Evolutionary conservation across 2,888 invertebrate species (phyloP), one percentile per base, ranked within the genome.

Genomic region (Allygus modestus): DNA sequence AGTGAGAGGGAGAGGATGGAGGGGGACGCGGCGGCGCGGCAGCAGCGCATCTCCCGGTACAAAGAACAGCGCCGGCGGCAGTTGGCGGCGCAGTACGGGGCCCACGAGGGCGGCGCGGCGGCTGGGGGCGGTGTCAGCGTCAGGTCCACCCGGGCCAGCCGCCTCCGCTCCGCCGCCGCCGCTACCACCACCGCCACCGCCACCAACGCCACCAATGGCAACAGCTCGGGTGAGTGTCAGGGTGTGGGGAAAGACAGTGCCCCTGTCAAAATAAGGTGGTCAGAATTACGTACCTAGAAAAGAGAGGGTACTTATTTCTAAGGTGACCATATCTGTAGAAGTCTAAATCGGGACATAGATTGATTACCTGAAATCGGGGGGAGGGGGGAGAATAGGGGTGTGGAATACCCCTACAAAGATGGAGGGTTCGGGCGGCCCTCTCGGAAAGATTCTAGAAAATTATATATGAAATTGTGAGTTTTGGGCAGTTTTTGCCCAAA

Each of bases 31-130:
- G 43, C 28, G 41, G 82, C 61, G 41, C 71, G 95, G 23, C 87
- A 87, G 81, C 86, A 87, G 81, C 82, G 95, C 89, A 94, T 95
- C 88, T 93, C 93, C 88, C 93, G 93, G 88, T 95, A 95, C 90
- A 95, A 95, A 89, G 95, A 95, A 88, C 94, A 95, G 89, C 91
- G 95, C 83, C 92, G 94, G 86, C 93, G 92, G 88, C 95, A 95
- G 90, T 91, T 95, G 86, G 94, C 93, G 54, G 92, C 93, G n/a
- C 93, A 92, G 88, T 89, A 89, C 85, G 89, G 88, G 28, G 81
- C 86, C n/a, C 69, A 86, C 65, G 87, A 85, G 37, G 88, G 89
- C 90, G 87, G 87, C 89, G 88, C 89, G 89, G 87, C 28, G 87
- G 86, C 82, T 87, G 87, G 65, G 33, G 79, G 37, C 26, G 87